Evolutionary conservation across 2,888 invertebrate species (phyloP).

Genomic region (Esperia sulphurella): DNA sequence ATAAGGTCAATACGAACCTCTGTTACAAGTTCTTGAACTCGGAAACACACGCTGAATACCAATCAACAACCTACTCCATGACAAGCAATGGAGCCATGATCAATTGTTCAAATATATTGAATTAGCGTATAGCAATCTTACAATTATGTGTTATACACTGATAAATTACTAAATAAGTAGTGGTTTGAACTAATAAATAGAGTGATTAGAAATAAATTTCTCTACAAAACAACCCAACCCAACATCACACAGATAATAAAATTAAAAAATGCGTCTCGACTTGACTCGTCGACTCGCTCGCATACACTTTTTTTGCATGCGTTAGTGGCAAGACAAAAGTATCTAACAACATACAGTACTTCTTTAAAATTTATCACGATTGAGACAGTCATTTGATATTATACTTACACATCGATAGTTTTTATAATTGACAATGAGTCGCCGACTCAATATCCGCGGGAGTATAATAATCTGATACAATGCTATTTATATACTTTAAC

Average conservation of each 20-base stretch:
- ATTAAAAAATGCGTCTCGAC: conserved; percentile 10
- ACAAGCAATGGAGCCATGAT: conserved; percentile 40
- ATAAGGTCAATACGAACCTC: conserved; percentile 34
- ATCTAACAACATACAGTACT: too few species aligned
- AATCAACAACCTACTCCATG: conserved; percentile 44
- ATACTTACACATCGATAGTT: too few species aligned
- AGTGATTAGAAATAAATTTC: conserved; percentile 1
- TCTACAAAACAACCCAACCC: conserved; percentile 4
- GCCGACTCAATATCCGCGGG: too few species aligned
- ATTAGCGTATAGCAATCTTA: conserved; percentile 34
- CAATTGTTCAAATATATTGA: conserved; percentile 42
- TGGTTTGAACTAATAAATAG: neutral
- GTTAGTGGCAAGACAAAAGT: too few species aligned
- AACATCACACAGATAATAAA: conserved; percentile 9
- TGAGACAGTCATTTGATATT: too few species aligned
- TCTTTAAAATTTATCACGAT: too few species aligned
- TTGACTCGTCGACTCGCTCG: too few species aligned
- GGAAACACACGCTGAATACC: conserved; percentile 57
- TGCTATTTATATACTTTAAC: too few species aligned
- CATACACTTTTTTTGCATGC: too few species aligned
- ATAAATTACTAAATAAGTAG: neutral
- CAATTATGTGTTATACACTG: neutral
- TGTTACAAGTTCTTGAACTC: conserved; percentile 23
- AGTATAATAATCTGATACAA: too few species aligned
- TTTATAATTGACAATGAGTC: too few species aligned